A percentile compares a stretch with the other conserved stretches of the same genome.
These are phyloP conservation scores for Stratiolaelaps scimitus DNA, from an alignment of 1,140 invertebrate species.

Conservation along the genomic window DNA sequence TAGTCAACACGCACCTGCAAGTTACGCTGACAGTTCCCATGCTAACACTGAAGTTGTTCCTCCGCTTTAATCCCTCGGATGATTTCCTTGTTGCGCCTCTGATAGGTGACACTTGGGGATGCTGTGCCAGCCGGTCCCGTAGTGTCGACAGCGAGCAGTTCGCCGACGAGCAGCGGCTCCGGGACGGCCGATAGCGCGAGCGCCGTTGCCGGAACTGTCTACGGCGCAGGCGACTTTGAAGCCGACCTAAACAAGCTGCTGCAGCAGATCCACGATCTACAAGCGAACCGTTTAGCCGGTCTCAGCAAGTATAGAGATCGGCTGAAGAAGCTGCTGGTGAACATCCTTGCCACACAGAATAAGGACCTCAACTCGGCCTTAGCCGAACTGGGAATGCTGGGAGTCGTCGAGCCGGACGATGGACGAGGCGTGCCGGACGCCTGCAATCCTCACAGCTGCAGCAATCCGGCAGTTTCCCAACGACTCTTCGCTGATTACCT, in stretches of 20 bases:
- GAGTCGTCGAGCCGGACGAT: not conserved
- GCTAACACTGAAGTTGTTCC: too few relatives aligned
- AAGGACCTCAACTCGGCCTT: conserved; percentile 17
- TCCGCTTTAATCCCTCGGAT: too few relatives aligned
- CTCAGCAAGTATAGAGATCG: not conserved
- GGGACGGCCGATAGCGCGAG: not conserved
- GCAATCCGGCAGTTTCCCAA: too few relatives aligned
- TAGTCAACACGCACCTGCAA: too few relatives aligned
- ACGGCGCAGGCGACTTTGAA: not conserved
- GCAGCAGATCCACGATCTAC: not conserved
- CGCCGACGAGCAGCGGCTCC: not conserved
- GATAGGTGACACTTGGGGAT: conserved; percentile 2
- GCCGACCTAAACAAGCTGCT: conserved; percentile 8
- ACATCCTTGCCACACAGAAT: conserved; percentile 13
- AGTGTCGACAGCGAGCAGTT: not conserved
- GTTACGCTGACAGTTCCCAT: too few relatives aligned
- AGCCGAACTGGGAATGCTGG: not conserved
- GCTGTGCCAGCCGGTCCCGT: conserved; percentile 2
- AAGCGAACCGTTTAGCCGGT: not conserved
- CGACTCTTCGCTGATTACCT: too few relatives aligned
- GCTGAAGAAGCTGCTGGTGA: conserved; percentile 8
- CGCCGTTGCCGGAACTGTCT: not conserved
- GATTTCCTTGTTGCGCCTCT: too few relatives aligned
- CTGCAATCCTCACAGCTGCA: too few relatives aligned
- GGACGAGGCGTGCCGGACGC: not conserved